Conservation (phyloP, 2,113 vertebrate genomes). For the Catagonus wagneri region DNA sequence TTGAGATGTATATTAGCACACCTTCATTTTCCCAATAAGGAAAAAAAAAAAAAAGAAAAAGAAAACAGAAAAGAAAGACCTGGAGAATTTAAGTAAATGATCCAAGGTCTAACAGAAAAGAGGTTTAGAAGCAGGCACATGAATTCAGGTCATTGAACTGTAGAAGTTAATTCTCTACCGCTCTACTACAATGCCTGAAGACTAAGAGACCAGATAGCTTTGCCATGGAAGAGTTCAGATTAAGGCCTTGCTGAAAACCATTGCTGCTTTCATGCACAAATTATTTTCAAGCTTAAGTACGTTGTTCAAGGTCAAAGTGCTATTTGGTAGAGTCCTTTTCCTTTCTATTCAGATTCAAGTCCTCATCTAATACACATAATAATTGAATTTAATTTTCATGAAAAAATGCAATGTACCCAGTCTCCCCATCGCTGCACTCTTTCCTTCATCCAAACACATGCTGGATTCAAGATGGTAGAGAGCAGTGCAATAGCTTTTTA, state of each 20-base stretch:
- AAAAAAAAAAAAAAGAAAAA: background rate
- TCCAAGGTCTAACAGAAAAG: background rate
- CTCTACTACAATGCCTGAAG: background rate
- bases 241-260: background rate
- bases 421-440: background rate
- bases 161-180: background rate
- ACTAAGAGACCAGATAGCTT: background rate
- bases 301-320: constrained; percentile 18
- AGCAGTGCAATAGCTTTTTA: background rate
- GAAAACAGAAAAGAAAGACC: background rate
- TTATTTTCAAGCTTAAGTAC: background rate
- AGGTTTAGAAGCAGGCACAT: background rate
- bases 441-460: background rate
- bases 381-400: background rate
- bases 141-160: background rate
- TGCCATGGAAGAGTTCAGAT: background rate
- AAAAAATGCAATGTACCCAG: background rate
- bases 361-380: background rate
- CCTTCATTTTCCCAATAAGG: background rate
- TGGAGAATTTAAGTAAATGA: background rate
- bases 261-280: background rate
- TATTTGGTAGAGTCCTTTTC: background rate
- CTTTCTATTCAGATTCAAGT: constrained; percentile 17
- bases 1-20: background rate
- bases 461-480: background rate